phyloP scores from a whole-genome alignment of 2,797 vertebrate species.

The Sebastes hubbsi region DNA sequence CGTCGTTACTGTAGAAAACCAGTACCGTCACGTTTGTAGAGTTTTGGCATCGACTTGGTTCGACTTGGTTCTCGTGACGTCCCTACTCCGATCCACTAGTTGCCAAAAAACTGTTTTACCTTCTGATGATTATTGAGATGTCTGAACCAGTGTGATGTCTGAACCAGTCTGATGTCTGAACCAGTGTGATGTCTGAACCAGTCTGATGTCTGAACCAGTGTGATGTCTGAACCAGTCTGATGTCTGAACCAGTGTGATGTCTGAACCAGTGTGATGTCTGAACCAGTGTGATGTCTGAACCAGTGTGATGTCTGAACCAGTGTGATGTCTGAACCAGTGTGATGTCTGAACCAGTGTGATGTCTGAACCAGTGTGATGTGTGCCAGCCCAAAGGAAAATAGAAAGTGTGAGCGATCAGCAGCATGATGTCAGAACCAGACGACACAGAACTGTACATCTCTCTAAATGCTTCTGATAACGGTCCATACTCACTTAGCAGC shows the following conservation, averaged over 20 bases:
- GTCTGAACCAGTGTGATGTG: conserved; percentile 12
- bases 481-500: conserved; percentile 30
- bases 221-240: conserved; percentile 10
- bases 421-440: background rate
- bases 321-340: no score
- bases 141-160: no score
- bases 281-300: no score
- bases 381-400: background rate
- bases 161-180: no score
- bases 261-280: background rate
- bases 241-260: background rate
- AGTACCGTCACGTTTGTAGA: no score
- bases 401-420: background rate
- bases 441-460: background rate
- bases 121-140: conserved; percentile 5
- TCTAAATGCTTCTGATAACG: conserved; percentile 37
- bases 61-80: no score
- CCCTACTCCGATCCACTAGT: background rate
- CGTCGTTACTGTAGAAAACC: no score
- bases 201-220: no score
- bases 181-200: no score
- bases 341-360: background rate
- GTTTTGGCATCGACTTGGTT: no score
- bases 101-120: background rate
- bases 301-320: no score